These are phyloP conservation scores for Umimayanthus kanabou DNA, from an alignment of 92 coral and sea anemone genomes.

Conservation along the genomic window DNA sequence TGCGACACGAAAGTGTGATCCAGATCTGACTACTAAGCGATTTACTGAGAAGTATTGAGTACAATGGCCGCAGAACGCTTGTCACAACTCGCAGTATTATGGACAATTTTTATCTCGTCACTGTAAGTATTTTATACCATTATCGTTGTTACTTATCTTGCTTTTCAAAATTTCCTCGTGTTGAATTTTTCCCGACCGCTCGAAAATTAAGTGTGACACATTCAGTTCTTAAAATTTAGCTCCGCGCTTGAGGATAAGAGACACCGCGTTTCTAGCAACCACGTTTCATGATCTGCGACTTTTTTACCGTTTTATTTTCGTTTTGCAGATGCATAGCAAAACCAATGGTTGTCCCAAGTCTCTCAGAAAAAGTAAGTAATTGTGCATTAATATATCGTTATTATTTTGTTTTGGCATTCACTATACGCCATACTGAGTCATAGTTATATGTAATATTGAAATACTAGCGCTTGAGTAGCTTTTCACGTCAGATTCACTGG, in stretches of 20 bases:
- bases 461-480: not conserved
- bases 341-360: not conserved
- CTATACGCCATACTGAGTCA: not conserved
- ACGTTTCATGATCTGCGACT: not conserved
- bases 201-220: not conserved
- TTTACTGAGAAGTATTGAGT: not conserved
- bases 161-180: not conserved
- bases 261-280: not conserved
- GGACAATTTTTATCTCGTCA: constrained; percentile 3
- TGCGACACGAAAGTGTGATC: not conserved
- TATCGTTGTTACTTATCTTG: not conserved
- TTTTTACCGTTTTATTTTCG: not conserved
- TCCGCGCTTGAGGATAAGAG: not conserved
- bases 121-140: constrained; percentile 16
- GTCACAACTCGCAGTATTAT: constrained; percentile 10
- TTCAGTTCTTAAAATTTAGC: not conserved
- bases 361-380: constrained; percentile 21
- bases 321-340: constrained; percentile 14
- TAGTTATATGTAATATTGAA: not conserved
- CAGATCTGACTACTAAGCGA: not conserved
- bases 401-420: constrained; percentile 1
- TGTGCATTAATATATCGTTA: not conserved
- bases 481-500: not conserved
- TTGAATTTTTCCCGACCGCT: not conserved
- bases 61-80: not conserved